phyloP scores from a whole-genome alignment of 2,888 invertebrate genomes.

The Ametastegia equiseti region DNA sequence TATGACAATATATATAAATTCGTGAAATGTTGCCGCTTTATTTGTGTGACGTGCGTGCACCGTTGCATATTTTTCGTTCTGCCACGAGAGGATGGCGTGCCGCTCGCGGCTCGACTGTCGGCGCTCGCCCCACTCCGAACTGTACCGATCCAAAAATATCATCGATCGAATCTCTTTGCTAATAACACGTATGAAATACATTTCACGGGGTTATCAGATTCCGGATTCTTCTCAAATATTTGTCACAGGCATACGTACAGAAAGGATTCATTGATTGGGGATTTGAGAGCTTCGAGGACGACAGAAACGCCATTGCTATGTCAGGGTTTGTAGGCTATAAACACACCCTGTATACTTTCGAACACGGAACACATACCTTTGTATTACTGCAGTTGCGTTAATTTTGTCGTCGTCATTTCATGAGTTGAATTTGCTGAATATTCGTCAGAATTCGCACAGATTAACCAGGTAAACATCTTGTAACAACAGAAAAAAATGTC shows the following conservation, averaged over 20 bases:
- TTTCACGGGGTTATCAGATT: neutral
- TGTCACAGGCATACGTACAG: neutral
- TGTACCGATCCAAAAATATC: conserved; percentile 35
- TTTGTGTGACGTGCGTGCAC: conserved; percentile 14
- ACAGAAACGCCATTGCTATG: conserved; percentile 73
- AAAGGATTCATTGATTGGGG: neutral
- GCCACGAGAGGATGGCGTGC: conserved; percentile 71
- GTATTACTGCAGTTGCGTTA: conserved; percentile 67
- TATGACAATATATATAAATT: neutral
- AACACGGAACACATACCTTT: conserved; percentile 62
- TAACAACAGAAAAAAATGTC: conserved; percentile 77
- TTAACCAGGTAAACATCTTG: conserved; percentile 78
- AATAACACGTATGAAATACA: conserved; percentile 6
- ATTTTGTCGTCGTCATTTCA: conserved; percentile 67
- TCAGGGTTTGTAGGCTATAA: conserved; percentile 74
- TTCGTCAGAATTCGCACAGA: conserved; percentile 73
- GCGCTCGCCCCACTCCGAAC: conserved; percentile 60
- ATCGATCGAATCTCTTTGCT: conserved; percentile 27
- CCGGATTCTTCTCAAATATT: neutral
- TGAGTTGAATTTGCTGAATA: conserved; percentile 67
- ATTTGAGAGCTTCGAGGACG: conserved; percentile 48
- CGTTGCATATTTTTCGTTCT: conserved; percentile 46
- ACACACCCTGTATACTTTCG: conserved; percentile 65
- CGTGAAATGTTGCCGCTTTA: neutral
- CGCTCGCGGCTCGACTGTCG: conserved; percentile 60